Base-by-base conservation (phyloP, 2,113 vertebrate genomes). In the Cinclus cinclus region DNA sequence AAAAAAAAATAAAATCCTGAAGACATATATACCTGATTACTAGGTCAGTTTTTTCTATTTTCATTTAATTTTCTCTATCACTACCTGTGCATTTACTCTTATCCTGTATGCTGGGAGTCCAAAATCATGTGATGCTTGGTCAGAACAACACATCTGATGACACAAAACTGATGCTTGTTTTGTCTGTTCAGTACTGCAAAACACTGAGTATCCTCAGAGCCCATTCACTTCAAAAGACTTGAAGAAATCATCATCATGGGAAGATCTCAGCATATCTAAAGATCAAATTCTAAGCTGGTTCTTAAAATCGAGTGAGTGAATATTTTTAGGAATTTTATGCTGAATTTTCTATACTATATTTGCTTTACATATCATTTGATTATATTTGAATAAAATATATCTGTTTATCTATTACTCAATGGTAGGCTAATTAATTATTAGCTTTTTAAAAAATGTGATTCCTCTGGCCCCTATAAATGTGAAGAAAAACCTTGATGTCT, bases 101-200 rank as follows among this genome's bases (percentile, higher is more conserved):
- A n/a, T 64, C 6, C 27, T 0, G 0, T 44, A 6, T 37, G 28
- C 62, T 1, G 1, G 52, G 52, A 71, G 30, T 63, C 63, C 28
- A 37, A 50, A 89, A n/a, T 41, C 2, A 1, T 12, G 3, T 44
- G 42, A 18, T 50, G 9, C 42, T 70, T 65, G 17, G 21, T 46
- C 25, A 67, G 52, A 73, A 30, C 20, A 83, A 52, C 30, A 28
- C 13, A 18, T 59, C 15, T 68, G 64, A 41, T 31, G 13, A n/a
- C 44, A 75, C 22, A 76, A 56, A 92, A 33, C 28, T 71, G 47
- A 2, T 53, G 24, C 11, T 47, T 59, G 13, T 67, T 73, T 70
- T 22, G 22, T 52, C 22, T 68, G 28, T 64, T 75, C 53, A 33
- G 4, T 19, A 21, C 52, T 79, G 39, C 9, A 63, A 80, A 75